Conservation (phyloP, 2,113 vertebrate species). For the Paraplagusia blochii region DNA sequence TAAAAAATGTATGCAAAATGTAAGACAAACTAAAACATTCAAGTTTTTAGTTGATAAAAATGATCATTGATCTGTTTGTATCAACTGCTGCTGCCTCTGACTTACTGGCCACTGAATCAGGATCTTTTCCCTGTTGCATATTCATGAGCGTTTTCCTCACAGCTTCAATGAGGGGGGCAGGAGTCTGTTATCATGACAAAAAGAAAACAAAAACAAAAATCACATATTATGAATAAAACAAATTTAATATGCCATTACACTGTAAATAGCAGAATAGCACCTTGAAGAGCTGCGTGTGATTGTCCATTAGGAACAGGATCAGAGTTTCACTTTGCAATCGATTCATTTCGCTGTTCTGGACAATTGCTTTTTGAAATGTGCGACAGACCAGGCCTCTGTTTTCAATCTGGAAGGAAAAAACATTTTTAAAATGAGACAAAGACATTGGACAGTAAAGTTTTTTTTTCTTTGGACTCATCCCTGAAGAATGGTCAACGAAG, state of each 20-base stretch:
- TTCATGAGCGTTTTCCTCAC: conserved; percentile 76
- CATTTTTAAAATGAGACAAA: not conserved
- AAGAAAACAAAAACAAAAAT: not conserved
- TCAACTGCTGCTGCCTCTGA: conserved; percentile 1
- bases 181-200: conserved; percentile 66
- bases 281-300: conserved; percentile 78
- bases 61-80: not conserved
- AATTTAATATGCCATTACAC: not conserved
- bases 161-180: conserved; percentile 76
- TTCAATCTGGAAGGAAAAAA: conserved; percentile 68
- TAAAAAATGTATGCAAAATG: too few species aligned
- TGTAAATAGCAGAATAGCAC: conserved; percentile 47
- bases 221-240: not conserved
- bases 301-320: conserved; percentile 80
- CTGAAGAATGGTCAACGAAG: too few species aligned
- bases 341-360: conserved; percentile 75
- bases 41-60: not conserved
- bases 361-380: conserved; percentile 78
- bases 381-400: conserved; percentile 77
- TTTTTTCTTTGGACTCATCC: too few species aligned
- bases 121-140: conserved; percentile 77
- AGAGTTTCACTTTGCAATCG: conserved; percentile 75
- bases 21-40: not conserved
- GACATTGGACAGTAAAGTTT: too few species aligned
- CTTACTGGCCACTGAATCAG: conserved; percentile 75